Evolutionary conservation across 2,113 vertebrate genomes (phyloP).

Genomic region (cat (Felis catus)): F.catus_Fca126_mat1.0 CM031419.1:5201501-5202000

Average conservation of each 20-base stretch:
- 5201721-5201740: not conserved
- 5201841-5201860: not conserved
- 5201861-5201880: not conserved
- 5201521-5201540: fast-evolving
- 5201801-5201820: not conserved
- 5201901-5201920: fast-evolving
- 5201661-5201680: not conserved
- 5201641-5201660: not conserved
- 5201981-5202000: not conserved
- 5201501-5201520: fast-evolving
- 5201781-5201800: not conserved
- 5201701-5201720: not conserved
- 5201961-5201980: not conserved
- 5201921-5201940: not conserved
- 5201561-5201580: not conserved
- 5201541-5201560: not conserved
- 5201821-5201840: not conserved
- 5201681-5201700: not conserved
- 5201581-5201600: not conserved
- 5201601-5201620: not conserved
- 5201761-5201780: not conserved
- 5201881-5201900: not conserved
- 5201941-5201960: not conserved
- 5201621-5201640: not conserved
- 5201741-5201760: not conserved